Evolutionary conservation across 2,888 invertebrate genomes (phyloP), one percentile per base, ranked within the genome.

Genomic region (Pemphredon lugubris): DNA sequence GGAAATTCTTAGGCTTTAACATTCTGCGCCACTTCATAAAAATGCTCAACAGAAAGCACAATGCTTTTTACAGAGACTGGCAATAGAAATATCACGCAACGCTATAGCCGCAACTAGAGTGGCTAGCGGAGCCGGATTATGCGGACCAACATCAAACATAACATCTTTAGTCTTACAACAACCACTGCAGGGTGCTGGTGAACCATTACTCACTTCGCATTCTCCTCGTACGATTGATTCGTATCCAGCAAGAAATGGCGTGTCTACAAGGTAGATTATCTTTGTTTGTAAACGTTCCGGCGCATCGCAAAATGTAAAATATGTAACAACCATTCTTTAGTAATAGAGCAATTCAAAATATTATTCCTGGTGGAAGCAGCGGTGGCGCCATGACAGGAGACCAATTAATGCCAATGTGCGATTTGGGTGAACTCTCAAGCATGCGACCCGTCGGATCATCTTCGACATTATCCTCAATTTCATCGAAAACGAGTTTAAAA

Each of bases 81-180:
- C 93, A 0, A 91, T 93, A 55, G 94, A 94, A 89, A 93, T 94
- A 90, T 93, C 94, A 1, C 92, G 94, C 61, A 94, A 93, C 88
- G 92, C 93, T 0, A 91, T 93, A 20, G 90, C 92, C n/a, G 92
- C 92, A 44, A 92, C 92, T 7, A 84, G 80, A 79, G 83, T 72
- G 16, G 54, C 77, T 20, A 84, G 76, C 44, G 83, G 73, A 48
- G 74, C 64, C 13, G 57, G 64, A 30, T 54, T 74, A 6, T 77
- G 77, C 48, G 81, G 79, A 45, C 68, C 83, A 48, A 72, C 82
- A 20, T 75, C 73, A 55, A 83, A 73, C 37, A 60, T 72, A 11
- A 67, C 71, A 45, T 50, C 77, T 39, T 69, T 81, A 20, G 67
- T 66, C 18, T 61, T 77, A n/a, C 83, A 85, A 9, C 81, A 82